phyloP scores from a whole-genome alignment of 1,140 invertebrate species.

The Heterodera carotae region DNA sequence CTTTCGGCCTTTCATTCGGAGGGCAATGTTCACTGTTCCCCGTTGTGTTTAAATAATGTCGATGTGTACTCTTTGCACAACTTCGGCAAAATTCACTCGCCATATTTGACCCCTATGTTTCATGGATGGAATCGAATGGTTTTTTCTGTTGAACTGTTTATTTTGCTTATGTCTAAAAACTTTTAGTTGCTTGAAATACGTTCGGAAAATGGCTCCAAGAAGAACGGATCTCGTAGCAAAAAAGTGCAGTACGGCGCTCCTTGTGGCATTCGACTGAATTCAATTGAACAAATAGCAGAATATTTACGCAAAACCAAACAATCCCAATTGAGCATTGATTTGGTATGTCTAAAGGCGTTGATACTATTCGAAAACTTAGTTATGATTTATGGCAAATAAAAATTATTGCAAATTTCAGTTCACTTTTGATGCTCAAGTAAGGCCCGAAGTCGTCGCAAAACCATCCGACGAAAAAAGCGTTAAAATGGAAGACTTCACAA shows the following conservation, averaged over 20 bases:
- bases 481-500: constrained; percentile 33
- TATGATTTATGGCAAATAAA: too few species aligned
- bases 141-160: neutral
- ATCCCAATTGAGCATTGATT: constrained; percentile 28
- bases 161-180: neutral
- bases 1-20: neutral
- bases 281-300: constrained; percentile 34
- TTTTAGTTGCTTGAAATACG: constrained; percentile 3
- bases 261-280: constrained; percentile 31
- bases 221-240: constrained; percentile 4
- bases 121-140: constrained; percentile 37
- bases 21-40: constrained; percentile 10
- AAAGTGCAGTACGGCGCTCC: constrained; percentile 35
- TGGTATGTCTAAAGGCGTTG: too few species aligned
- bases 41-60: constrained; percentile 14
- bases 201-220: constrained; percentile 6
- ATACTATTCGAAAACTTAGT: too few species aligned
- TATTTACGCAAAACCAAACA: constrained; percentile 29
- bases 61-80: constrained; percentile 10
- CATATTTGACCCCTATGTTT: constrained; percentile 31
- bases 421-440: constrained; percentile 32
- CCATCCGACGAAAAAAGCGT: constrained; percentile 15
- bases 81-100: neutral
- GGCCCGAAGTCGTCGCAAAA: constrained; percentile 19
- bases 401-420: constrained; percentile 16